Percentiles rank a stretch among this genome's conserved stretches.
Evolutionary conservation across 2,888 invertebrate genomes (phyloP).

Genomic region (Volucella zonaria): DNA sequence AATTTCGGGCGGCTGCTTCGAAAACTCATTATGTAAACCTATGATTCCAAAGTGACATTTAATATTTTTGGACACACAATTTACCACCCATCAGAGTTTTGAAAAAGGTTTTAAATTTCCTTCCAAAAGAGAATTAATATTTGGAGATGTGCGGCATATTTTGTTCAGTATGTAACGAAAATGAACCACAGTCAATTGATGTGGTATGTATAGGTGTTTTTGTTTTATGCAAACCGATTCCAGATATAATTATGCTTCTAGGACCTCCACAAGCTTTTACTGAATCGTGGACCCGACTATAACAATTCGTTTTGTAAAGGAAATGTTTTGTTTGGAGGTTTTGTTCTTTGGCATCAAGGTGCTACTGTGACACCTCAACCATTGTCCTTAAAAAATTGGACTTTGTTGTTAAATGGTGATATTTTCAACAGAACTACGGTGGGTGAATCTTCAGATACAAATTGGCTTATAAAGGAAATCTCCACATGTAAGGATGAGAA

Average conservation of each 20-base stretch:
- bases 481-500: conserved; percentile 76
- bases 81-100: too few species aligned
- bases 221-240: background rate
- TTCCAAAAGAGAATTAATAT: too few species aligned
- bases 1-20: too few species aligned
- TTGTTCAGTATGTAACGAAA: conserved; percentile 44
- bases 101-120: too few species aligned
- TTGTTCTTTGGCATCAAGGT: conserved; percentile 95
- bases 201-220: background rate
- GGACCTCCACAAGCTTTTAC: conserved; percentile 32
- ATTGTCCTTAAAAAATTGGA: conserved; percentile 84
- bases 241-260: background rate
- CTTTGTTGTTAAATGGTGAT: conserved; percentile 95
- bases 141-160: conserved; percentile 64
- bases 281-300: conserved; percentile 56
- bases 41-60: too few species aligned
- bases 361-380: conserved; percentile 87
- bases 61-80: too few species aligned
- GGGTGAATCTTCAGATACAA: conserved; percentile 83
- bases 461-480: conserved; percentile 83
- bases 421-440: conserved; percentile 86
- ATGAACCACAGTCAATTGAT: conserved; percentile 16
- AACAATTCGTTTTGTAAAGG: conserved; percentile 17
- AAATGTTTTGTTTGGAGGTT: conserved; percentile 81
- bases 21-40: too few species aligned